phyloP scores from a whole-genome alignment of 2,797 vertebrate species.

The Aulostomus chinensis region DNA sequence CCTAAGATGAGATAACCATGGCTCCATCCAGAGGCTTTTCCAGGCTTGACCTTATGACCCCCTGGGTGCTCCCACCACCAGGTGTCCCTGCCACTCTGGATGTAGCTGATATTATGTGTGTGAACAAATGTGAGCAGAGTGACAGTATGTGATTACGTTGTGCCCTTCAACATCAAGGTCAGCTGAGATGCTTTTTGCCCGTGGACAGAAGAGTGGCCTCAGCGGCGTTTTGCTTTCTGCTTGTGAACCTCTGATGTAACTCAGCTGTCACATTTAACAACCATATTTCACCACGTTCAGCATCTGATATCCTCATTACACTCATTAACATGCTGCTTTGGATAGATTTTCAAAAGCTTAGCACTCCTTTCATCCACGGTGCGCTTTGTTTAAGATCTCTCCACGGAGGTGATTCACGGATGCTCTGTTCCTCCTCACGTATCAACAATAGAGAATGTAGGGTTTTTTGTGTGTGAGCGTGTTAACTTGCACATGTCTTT shows the following conservation, averaged over 20 bases:
- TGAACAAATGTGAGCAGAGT: background rate
- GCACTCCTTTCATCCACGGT: slow-evolving; percentile 55
- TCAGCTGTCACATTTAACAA: slow-evolving; percentile 60
- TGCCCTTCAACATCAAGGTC: too few relatives aligned
- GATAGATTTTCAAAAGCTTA: slow-evolving; percentile 57
- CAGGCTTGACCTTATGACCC: background rate
- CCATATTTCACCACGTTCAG: slow-evolving; percentile 43
- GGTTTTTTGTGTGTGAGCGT: slow-evolving; percentile 19
- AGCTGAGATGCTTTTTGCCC: background rate
- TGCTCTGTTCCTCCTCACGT: slow-evolving; percentile 39
- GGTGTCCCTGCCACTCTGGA: background rate
- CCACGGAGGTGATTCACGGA: slow-evolving; percentile 48
- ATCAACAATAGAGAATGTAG: slow-evolving; percentile 32
- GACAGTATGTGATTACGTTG: too few relatives aligned
- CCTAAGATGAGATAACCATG: too few relatives aligned
- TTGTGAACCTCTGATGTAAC: slow-evolving; percentile 51
- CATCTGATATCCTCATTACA: slow-evolving; percentile 63
- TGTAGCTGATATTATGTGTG: slow-evolving; percentile 1
- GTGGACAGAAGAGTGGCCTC: slow-evolving; percentile 15
- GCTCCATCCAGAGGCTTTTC: too few relatives aligned
- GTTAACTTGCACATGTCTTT: slow-evolving; percentile 37
- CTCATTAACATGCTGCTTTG: slow-evolving; percentile 61
- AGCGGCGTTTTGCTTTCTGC: too few relatives aligned
- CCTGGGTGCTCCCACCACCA: background rate
- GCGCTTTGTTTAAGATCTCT: slow-evolving; percentile 61